phyloP scores from a whole-genome alignment of 1,140 invertebrate species.

The Scylla paramamosain region DNA sequence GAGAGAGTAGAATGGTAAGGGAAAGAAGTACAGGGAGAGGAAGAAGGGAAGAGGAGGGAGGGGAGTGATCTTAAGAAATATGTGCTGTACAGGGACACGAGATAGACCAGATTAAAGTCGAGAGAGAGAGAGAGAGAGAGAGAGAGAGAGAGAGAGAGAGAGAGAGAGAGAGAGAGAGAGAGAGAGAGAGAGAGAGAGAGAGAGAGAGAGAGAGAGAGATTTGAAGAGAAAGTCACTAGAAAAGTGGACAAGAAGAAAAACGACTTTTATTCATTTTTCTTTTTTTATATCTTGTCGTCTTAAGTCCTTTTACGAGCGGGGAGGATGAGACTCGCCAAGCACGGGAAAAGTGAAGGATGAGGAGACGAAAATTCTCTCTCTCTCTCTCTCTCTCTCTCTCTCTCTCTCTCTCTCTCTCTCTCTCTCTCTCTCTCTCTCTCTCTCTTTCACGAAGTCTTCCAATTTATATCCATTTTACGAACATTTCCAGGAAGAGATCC shows the following conservation, averaged over 20 bases:
- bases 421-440: slow-evolving; percentile 38
- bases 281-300: background rate
- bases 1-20: background rate
- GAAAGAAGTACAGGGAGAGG: background rate
- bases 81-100: too few species aligned
- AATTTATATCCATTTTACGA: too few species aligned
- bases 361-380: background rate
- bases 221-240: too few species aligned
- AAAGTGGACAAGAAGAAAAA: too few species aligned
- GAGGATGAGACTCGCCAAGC: background rate
- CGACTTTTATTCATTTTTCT: background rate
- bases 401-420: background rate
- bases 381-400: slow-evolving; percentile 43
- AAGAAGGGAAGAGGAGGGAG: background rate
- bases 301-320: too few species aligned
- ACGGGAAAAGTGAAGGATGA: background rate
- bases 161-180: background rate
- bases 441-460: background rate
- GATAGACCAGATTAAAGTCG: background rate
- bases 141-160: background rate
- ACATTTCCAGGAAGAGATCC: too few species aligned
- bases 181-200: background rate
- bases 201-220: background rate
- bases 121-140: background rate
- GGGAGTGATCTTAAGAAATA: too few species aligned